A percentile compares a stretch with the other conserved stretches of the same genome.
phyloP scores from a whole-genome alignment of 35 echinoderm and acorn worm genomes.

The Ophioderma brevispina region DNA sequence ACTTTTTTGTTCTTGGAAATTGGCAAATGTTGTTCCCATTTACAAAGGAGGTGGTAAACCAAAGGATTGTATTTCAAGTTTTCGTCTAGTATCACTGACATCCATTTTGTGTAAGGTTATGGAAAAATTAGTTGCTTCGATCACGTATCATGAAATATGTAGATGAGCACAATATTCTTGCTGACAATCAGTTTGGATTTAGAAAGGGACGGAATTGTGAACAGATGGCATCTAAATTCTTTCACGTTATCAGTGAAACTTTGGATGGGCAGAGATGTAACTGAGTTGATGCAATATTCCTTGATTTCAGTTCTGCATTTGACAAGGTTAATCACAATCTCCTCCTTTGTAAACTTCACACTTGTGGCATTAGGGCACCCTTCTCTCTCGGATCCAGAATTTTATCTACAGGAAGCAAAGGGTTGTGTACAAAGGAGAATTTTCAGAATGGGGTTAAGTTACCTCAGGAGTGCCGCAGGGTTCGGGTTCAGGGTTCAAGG shows the following conservation, averaged over 20 bases:
- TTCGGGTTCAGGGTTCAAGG: too few relatives aligned
- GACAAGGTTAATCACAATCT: background rate
- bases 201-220: background rate
- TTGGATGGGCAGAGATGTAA: background rate
- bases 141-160: background rate
- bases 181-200: conserved; percentile 4
- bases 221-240: background rate
- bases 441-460: too few relatives aligned
- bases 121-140: background rate
- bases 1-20: background rate
- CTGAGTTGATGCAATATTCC: background rate
- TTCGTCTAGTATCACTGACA: background rate
- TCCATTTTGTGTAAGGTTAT: background rate
- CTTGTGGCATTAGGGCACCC: background rate
- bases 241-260: background rate
- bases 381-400: background rate
- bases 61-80: background rate
- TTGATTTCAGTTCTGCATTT: background rate
- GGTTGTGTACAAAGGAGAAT: too few relatives aligned
- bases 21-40: background rate
- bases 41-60: background rate
- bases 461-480: too few relatives aligned
- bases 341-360: background rate
- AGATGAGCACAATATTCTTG: background rate
- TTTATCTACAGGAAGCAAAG: too few relatives aligned